A percentile compares a stretch with the other conserved stretches of the same genome.
These are phyloP conservation scores for Pantherophis vulpinus DNA, from an alignment of 2,797 vertebrate species.

Conservation along the genomic window DNA sequence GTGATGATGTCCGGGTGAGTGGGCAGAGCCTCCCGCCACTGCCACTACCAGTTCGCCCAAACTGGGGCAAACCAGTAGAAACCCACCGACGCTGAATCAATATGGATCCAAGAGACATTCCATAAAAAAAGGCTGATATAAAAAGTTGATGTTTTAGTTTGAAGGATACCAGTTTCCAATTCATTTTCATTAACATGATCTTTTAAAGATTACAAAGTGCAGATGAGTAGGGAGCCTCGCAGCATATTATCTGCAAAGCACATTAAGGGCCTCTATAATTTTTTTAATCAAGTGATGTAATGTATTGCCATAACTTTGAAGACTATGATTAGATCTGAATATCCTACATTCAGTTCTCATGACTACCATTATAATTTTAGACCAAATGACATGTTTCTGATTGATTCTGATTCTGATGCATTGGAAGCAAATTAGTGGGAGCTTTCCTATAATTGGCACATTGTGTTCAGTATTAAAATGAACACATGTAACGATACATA, in stretches of 20 bases:
- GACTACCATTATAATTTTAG: not conserved
- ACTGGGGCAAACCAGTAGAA: too few species aligned
- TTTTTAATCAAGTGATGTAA: not conserved
- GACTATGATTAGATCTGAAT: not conserved
- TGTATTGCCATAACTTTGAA: not conserved
- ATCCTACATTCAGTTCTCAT: not conserved
- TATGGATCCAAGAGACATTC: not conserved
- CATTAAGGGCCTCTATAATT: not conserved
- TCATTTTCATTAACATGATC: not conserved
- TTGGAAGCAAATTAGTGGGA: not conserved
- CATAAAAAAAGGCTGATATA: not conserved
- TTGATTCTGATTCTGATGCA: not conserved
- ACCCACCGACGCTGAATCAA: not conserved
- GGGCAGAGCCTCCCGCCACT: too few species aligned
- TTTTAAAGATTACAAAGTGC: not conserved
- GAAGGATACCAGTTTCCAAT: not conserved
- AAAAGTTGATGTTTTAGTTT: not conserved
- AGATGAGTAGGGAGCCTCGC: not conserved
- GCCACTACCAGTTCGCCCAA: too few species aligned
- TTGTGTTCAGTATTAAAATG: not conserved
- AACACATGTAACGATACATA: not conserved
- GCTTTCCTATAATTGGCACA: not conserved
- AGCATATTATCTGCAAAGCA: not conserved
- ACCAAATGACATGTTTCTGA: not conserved
- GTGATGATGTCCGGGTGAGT: too few species aligned